These are phyloP conservation scores for Phthorimaea operculella DNA, from an alignment of 1,140 invertebrate species.

Conservation along the genomic window DNA sequence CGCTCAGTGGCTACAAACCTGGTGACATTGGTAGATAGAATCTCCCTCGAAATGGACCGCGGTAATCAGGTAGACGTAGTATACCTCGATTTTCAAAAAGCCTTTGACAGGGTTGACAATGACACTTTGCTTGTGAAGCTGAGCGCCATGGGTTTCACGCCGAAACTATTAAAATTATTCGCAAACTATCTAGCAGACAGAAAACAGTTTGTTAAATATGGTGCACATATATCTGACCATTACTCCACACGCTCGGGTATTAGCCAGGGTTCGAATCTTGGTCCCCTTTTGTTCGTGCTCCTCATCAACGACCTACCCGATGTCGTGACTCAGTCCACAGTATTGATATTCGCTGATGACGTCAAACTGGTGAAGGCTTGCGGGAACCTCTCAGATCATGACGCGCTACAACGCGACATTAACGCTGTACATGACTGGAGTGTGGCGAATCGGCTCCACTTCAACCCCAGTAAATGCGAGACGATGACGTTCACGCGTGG, in stretches of 20 bases:
- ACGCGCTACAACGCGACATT: background rate
- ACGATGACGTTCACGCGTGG: constrained; percentile 3
- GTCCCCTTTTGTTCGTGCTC: constrained; percentile 4
- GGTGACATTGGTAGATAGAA: background rate
- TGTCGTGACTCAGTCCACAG: background rate
- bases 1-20: constrained; percentile 2
- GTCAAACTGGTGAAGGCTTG: background rate
- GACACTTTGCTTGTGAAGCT: background rate
- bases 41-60: background rate
- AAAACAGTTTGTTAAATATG: constrained; percentile 6
- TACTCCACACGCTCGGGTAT: constrained; percentile 3
- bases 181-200: background rate
- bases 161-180: constrained; percentile 1
- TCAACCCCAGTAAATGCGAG: constrained; percentile 7
- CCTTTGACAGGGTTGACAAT: constrained; percentile 3
- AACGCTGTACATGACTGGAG: constrained; percentile 1
- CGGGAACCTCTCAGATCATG: background rate
- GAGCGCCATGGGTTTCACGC: background rate
- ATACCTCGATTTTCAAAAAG: constrained; percentile 3
- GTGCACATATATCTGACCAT: background rate
- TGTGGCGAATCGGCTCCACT: background rate
- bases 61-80: background rate
- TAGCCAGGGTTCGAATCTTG: constrained; percentile 5
- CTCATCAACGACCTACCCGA: constrained; percentile 4
- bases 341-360: constrained; percentile 7